Base-by-base conservation (phyloP, 2,797 vertebrate genomes). In the Notamacropus eugenii region DNA sequence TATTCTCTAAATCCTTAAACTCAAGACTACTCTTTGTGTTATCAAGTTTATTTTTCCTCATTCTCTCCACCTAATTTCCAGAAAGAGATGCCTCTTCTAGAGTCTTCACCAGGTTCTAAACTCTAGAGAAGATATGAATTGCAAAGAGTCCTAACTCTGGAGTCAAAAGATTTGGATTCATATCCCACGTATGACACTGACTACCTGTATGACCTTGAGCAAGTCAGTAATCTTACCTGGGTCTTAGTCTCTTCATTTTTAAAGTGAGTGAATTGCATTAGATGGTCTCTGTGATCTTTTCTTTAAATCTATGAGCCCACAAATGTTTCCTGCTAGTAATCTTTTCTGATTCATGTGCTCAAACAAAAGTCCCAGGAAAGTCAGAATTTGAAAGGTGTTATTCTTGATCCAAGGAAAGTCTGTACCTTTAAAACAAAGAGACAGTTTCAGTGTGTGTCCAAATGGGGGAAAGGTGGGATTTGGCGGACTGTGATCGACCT, bases 341-440 rank as follows among this genome's bases (percentile, higher is more conserved):
- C 34, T 87, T 50, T 91, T 19, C 27, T 56, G 27, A 29, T 31
- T 57, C 82, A 12, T n/a, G 11, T 93, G 10, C 28, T 50, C 74
- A 95, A 55, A 22, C 62, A 94, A 94, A 92, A 74, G 91, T 50
- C 0, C 11, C 28, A 95, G 5, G 28, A 57, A 95, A 95, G 29
- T 31, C 5, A 50, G 54, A 54, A 67, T n/a, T 59, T 67, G 5
- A 57, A 55, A 24, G 54, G 16, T 91, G 10, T 40, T 92, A 34
- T 14, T 96, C 95, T 92, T 52, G 62, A 55, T 50, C 13, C 40
- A 91, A 91, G 57, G 40, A 52, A 94, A 92, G 24, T 10, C 50
- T 93, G 54, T 94, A 46, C 34, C 46, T 95, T 92, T 90, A 94
- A 91, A 56, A 19, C 57, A 96, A 96, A 92, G 50, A 90, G 10